Evolutionary conservation across 2,888 invertebrate genomes (phyloP), one percentile per base, ranked within the genome.

Genomic region (Drosophila kuntzei): DNA sequence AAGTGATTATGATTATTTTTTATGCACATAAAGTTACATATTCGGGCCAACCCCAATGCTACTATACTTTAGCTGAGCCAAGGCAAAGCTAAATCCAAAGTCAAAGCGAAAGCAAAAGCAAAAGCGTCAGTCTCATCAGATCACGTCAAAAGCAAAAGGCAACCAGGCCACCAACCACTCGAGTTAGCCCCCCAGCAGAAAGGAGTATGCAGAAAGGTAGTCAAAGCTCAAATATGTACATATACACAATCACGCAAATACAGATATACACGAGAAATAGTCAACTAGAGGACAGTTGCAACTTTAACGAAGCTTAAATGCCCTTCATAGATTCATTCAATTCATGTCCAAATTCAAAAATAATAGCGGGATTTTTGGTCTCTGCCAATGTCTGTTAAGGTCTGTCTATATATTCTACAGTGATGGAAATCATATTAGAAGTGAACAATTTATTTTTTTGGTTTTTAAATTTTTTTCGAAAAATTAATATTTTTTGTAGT

Each of bases 1-100:
- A 87, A 87, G 89, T 87, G 89, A 81, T 87, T 87, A 89, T 89
- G 84, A 89, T 84, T 87, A 80, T 85, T 77, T 87, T 86, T 84
- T 84, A 88, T 86, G 79, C 85, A 84, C 85, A 83, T 81, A 87
- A 71, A 85, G 85, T 63, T 71, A 71, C 68, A 80, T 29, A 49
- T 36, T 59, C 43, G 36, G 41, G 32, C 76, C 63, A 65, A 71
- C 69, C 75, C 75, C 58, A 68, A 60, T 46, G 59, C 14, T 41
- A 60, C 47, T n/a, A n/a, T n/a, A n/a, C n/a, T n/a, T n/a, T n/a
- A n/a, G n/a, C n/a, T n/a, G n/a, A 60, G 58, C 49, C 47, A 49
- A 39, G 50, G 29, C 53, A 65, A 47, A 55, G 71, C 46, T 14
- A 57, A 27, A 54, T 58, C 67, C 36, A 65, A 59, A 63, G 62